Base-by-base conservation (phyloP, 2,888 invertebrate genomes). In the Spodoptera exigua region DNA sequence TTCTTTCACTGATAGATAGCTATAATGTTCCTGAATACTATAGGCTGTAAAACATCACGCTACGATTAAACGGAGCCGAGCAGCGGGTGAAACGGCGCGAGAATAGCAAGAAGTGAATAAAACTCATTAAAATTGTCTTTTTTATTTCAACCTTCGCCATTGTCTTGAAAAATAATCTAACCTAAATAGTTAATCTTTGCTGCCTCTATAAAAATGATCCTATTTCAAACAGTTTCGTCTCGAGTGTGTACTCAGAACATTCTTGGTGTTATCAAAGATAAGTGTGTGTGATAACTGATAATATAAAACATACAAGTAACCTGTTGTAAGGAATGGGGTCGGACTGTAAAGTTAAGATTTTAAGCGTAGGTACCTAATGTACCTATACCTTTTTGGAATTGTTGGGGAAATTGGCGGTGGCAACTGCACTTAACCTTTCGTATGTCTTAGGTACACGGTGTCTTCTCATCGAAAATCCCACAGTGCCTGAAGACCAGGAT, bases 241-340 rank as follows among this genome's bases (percentile, higher is more conserved):
- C 27, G 12, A 37, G 39, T 68, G 78, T 82, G 57, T 81, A 66
- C 70, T 65, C 48, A 69, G 14, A 32, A 72, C 67, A 80, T 81
- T 81, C 81, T 74, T 73, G 52, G 2, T 18, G 14, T 58, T 80
- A 80, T 79, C 80, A 74, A 32, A 41, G 65, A 56, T 70, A 58
- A 65, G 65, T 45, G 34, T 45, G 34, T 5, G 35, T n/a, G 73
- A 73, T 73, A 75, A 65, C 70, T 73, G 70, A 61, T 37, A 39
- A 35, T 46, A 43, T 51, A 46, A 61, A 72, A 72, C 41, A 64
- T 39, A 27, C 27, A 27, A 49, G 58, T 63, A 41, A 63, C 55
- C 41, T 62, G 57, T 41, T 70, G n/a, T 27, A 12, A 1, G 34
- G 36, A 68, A 72, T 44, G 72, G 72, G 68, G 68, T 72, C 58